phyloP scores from a whole-genome alignment of 2,797 vertebrate genomes.

The Ceyx erithaca region DNA sequence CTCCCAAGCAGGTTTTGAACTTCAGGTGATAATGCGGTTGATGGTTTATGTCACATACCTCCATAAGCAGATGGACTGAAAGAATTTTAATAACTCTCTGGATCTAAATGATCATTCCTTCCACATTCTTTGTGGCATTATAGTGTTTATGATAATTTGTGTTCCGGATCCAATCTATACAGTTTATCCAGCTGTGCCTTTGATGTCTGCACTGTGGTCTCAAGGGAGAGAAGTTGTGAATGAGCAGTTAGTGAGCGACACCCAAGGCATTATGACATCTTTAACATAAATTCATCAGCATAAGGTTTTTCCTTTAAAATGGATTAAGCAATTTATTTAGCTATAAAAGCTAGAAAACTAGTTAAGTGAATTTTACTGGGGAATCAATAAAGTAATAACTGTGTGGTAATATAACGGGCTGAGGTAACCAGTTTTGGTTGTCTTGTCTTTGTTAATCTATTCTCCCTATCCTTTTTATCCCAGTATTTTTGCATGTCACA shows the following conservation, averaged over 20 bases:
- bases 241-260: conserved; percentile 28
- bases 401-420: conserved; percentile 1
- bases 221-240: conserved; percentile 23
- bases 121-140: conserved; percentile 53
- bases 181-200: conserved; percentile 63
- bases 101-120: conserved; percentile 47
- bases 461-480: background rate
- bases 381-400: conserved; percentile 81
- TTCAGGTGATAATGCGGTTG: background rate
- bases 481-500: background rate
- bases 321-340: conserved; percentile 83
- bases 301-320: conserved; percentile 58
- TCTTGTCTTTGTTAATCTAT: conserved; percentile 12
- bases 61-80: conserved; percentile 11
- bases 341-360: conserved; percentile 80
- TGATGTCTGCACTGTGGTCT: conserved; percentile 57
- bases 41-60: background rate
- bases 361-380: conserved; percentile 83
- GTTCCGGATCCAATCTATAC: conserved; percentile 4
- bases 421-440: conserved; percentile 2
- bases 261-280: conserved; percentile 57
- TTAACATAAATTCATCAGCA: conserved; percentile 62
- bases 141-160: conserved; percentile 54
- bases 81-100: conserved; percentile 52
- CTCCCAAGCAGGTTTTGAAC: background rate